A percentile compares a stretch with the other conserved stretches of the same genome.
Conservation (phyloP, 2,113 vertebrate species). For the Erpornis zantholeuca region DNA sequence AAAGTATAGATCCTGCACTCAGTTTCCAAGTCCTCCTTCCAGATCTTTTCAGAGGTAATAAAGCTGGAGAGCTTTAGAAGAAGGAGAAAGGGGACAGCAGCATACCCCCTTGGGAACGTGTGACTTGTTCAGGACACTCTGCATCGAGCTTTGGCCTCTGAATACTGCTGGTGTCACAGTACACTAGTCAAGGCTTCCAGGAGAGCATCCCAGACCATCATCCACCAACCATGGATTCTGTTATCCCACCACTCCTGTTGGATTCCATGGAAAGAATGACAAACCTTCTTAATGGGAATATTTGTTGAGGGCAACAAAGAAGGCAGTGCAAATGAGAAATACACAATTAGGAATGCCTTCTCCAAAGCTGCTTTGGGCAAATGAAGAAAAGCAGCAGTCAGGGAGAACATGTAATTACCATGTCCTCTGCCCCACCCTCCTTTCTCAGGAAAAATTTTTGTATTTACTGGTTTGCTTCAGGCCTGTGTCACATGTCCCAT, state of each 20-base stretch:
- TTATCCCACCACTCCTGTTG: neutral
- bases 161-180: neutral
- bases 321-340: neutral
- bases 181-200: neutral
- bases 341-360: neutral
- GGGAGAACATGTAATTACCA: slow-evolving; percentile 8
- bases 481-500: neutral
- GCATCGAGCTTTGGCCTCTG: neutral
- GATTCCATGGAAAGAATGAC: neutral
- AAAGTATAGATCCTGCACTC: neutral
- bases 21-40: neutral
- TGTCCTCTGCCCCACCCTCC: slow-evolving; percentile 1
- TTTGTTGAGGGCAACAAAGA: neutral
- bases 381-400: neutral
- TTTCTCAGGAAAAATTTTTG: slow-evolving; percentile 28
- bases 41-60: neutral
- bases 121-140: neutral
- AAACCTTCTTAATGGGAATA: neutral
- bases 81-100: neutral
- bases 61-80: neutral
- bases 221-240: neutral
- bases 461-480: slow-evolving; percentile 30
- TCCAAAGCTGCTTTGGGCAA: neutral
- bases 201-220: neutral
- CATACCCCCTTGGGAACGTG: accelerated